Evolutionary conservation across 92 coral and sea anemone genomes (phyloP), one percentile per base, ranked within the genome.

Genomic region (Plumapathes pennacea): DNA sequence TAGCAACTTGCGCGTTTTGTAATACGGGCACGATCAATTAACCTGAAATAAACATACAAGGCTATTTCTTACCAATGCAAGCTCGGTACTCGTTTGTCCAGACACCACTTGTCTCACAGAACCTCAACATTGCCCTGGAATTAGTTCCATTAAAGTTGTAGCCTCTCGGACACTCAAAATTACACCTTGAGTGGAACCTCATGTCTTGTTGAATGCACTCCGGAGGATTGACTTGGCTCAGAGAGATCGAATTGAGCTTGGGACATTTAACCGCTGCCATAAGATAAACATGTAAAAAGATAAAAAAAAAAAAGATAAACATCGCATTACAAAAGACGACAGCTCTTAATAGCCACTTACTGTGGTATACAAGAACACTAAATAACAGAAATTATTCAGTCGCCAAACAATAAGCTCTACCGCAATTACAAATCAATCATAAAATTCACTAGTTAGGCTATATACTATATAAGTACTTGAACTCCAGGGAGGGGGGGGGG

Each of bases 11-110:
- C n/a, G n/a, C n/a, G n/a, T n/a, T n/a, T n/a, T n/a, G n/a, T n/a
- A n/a, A n/a, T n/a, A n/a, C n/a, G n/a, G n/a, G n/a, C n/a, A n/a
- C n/a, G n/a, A n/a, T n/a, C n/a, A n/a, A n/a, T n/a, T n/a, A n/a
- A n/a, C n/a, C n/a, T n/a, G n/a, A n/a, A n/a, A n/a, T n/a, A n/a
- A n/a, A n/a, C n/a, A n/a, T n/a, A n/a, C n/a, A n/a, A n/a, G n/a
- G n/a, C n/a, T n/a, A n/a, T n/a, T n/a, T n/a, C 94, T 68, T 38
- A 90, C 97, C 97, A 19, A 64, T 77, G 41, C 97, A 90, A 26
- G 84, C 61, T 36, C 73, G 77, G 52, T 59, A 59, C 22, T 28
- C 65, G 10, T 87, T 82, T 21, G 83, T 83, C 97, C 97, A 90
- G 38, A 54, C 51, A 7, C 97, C 95, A 59, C 56, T 59, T 14